Evolutionary conservation across 2,113 vertebrate genomes (phyloP), one percentile per base, ranked within the genome.

Genomic region (Lanius ludovicianus): DNA sequence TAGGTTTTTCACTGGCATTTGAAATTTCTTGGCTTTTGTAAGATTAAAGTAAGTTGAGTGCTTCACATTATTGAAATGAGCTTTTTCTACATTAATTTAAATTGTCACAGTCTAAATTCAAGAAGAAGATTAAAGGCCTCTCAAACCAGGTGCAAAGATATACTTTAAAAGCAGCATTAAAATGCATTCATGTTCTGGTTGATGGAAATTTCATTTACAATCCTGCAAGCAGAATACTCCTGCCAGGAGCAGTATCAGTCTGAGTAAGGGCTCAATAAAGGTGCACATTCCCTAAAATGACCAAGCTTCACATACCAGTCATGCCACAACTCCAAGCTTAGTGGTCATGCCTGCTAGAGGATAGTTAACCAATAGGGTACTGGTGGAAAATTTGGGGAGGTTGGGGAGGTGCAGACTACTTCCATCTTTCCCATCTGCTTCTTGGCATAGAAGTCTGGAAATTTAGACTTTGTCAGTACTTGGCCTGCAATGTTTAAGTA

Each of bases 31-130:
- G 57, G 49, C 11, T 79, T 92, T 85, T 91, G 30, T 86, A 74
- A 76, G 65, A 96, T 88, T 74, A 85, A 89, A 90, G 89, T 94
- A 96, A 98, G 70, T 94, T 97, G 95, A 97, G 94, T 64, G 75
- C 75, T 92, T 96, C 93, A 86, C 35, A 81, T 86, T 93, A 88
- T 15, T 83, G 71, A 79, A 96, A 90, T 71, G 59, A 95, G 75
- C 84, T 95, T 97, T 94, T 64, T 81, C 87, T 60, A 84, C 35
- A 27, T 90, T 94, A 93, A 93, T 96, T 95, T 94, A 90, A 96
- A 95, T 88, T 88, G 71, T 80, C 81, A 86, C 1, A 2, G 63
- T 94, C 59, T 86, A 93, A 96, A 91, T 84, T 96, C 90, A 87
- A 80, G 89, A 93, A 78, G 87, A 96, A 93, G 81, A 95, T 96